Evolutionary conservation across 2,113 vertebrate species (phyloP).

Genomic region (Notothenia rossii): DNA sequence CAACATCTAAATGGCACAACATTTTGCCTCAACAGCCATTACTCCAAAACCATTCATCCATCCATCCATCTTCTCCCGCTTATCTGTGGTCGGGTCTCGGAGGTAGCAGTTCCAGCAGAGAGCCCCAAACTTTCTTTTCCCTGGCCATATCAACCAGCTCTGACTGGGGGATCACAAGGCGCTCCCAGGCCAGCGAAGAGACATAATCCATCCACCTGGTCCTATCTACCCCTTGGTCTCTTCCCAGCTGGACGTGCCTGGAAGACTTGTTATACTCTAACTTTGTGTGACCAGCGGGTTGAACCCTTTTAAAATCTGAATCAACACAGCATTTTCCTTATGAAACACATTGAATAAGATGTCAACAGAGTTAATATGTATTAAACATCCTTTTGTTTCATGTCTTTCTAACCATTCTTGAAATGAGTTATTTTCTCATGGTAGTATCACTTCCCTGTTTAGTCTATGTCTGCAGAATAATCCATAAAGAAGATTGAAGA

Average conservation of each 20-base stretch:
- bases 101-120: too few relatives aligned
- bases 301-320: not conserved
- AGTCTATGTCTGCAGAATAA: constrained; percentile 26
- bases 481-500: constrained; percentile 7
- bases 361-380: not conserved
- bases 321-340: not conserved
- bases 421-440: not conserved
- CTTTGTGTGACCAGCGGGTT: not conserved
- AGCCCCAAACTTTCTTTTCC: too few relatives aligned
- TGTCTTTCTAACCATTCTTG: constrained; percentile 6
- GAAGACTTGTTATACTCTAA: too few relatives aligned
- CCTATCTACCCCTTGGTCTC: too few relatives aligned
- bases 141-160: too few relatives aligned
- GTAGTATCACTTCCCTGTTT: constrained; percentile 10
- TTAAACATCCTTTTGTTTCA: constrained; percentile 13
- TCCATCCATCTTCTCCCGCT: too few relatives aligned
- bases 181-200: too few relatives aligned
- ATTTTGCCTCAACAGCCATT: not conserved
- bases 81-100: too few relatives aligned
- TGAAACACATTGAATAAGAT: not conserved
- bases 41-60: not conserved
- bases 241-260: too few relatives aligned
- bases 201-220: too few relatives aligned
- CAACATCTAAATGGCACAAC: not conserved
- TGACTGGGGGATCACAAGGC: too few relatives aligned